A percentile compares a stretch with the other conserved stretches of the same genome.
Conservation (phyloP, 2,797 vertebrate species). For the Carapus acus region DNA sequence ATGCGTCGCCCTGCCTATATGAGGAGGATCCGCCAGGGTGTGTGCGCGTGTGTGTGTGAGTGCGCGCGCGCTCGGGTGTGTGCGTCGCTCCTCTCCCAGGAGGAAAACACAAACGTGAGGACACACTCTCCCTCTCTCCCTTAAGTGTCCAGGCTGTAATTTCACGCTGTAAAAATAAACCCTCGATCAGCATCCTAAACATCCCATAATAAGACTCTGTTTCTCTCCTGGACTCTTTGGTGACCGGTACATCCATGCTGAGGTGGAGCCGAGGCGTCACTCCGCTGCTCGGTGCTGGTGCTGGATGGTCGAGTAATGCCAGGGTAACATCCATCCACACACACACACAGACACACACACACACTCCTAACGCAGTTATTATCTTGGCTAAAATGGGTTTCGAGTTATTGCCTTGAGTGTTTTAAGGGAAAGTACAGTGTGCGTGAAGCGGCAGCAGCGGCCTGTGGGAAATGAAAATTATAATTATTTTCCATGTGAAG, state of each 20-base stretch:
- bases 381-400: conserved; percentile 14
- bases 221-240: conserved; percentile 13
- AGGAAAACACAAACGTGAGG: conserved; percentile 37
- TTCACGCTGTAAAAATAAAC: conserved; percentile 53
- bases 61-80: background rate
- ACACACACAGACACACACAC: too few relatives aligned
- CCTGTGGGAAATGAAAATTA: too few relatives aligned
- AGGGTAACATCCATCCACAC: conserved; percentile 21
- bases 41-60: conserved; percentile 8
- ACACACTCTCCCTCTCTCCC: conserved; percentile 26
- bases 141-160: conserved; percentile 44
- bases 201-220: too few relatives aligned
- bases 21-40: conserved; percentile 13
- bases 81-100: conserved; percentile 19
- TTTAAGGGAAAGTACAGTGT: background rate
- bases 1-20: conserved; percentile 24
- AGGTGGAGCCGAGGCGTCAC: conserved; percentile 21
- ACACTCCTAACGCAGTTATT: conserved; percentile 16
- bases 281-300: conserved; percentile 5
- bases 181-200: conserved; percentile 43
- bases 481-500: too few relatives aligned
- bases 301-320: conserved; percentile 23
- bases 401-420: conserved; percentile 13
- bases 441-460: background rate
- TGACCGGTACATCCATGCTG: conserved; percentile 20